phyloP scores from a whole-genome alignment of 2,113 vertebrate species.

The Pavo muticus region DNA sequence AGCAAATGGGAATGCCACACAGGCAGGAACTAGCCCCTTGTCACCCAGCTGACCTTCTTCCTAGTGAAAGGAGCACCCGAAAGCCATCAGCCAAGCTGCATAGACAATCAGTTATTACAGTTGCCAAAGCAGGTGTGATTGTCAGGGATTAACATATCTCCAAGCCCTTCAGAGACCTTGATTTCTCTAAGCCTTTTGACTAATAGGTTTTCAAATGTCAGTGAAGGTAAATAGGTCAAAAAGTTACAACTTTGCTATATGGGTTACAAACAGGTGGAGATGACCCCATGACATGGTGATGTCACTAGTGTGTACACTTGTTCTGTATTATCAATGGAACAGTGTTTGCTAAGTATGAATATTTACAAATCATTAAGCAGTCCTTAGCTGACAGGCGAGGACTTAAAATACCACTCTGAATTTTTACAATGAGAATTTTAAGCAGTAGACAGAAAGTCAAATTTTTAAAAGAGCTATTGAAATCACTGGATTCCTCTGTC shows the following conservation, averaged over 20 bases:
- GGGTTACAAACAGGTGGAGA: slow-evolving; percentile 84
- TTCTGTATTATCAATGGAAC: slow-evolving; percentile 73
- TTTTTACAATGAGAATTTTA: slow-evolving; percentile 29
- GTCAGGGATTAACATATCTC: slow-evolving; percentile 85
- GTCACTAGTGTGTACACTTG: slow-evolving; percentile 79
- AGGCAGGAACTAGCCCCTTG: slow-evolving; percentile 77
- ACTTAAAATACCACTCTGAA: slow-evolving; percentile 20
- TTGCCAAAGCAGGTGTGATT: slow-evolving; percentile 90
- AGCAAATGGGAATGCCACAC: slow-evolving; percentile 84
- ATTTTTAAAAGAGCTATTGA: not conserved
- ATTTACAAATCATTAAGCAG: slow-evolving; percentile 66
- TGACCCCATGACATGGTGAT: slow-evolving; percentile 76
- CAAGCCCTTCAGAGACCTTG: slow-evolving; percentile 77
- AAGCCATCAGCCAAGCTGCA: slow-evolving; percentile 81
- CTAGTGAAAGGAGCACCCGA: slow-evolving; percentile 77
- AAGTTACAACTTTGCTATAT: slow-evolving; percentile 81
- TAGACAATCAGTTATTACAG: slow-evolving; percentile 91
- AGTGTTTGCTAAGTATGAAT: slow-evolving; percentile 61
- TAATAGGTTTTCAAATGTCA: slow-evolving; percentile 85
- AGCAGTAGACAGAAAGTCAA: not conserved
- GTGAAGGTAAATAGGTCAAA: slow-evolving; percentile 86
- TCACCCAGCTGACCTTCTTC: slow-evolving; percentile 82
- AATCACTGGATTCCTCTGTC: not conserved
- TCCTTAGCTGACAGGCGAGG: slow-evolving; percentile 15
- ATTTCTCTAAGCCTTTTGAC: slow-evolving; percentile 80